phyloP scores from a whole-genome alignment of 1,140 invertebrate species.

The Drosophila chauvacae region DNA sequence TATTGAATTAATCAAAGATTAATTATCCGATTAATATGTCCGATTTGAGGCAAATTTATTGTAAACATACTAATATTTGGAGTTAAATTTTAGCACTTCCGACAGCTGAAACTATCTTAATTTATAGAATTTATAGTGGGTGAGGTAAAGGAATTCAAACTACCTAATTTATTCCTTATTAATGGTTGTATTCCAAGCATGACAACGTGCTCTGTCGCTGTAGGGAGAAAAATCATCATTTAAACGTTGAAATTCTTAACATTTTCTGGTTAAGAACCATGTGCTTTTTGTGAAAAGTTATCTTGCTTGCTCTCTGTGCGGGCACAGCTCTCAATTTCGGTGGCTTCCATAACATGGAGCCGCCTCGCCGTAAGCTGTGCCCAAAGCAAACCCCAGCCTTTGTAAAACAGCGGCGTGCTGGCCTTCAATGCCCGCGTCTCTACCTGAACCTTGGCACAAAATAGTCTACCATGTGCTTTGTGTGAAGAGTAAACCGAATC shows the following conservation, averaged over 20 bases:
- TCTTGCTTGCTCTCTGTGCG: too few species aligned
- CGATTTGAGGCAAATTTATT: not conserved
- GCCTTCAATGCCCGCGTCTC: slow-evolving; percentile 50
- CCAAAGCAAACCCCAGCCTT: slow-evolving; percentile 35
- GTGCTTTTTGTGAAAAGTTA: not conserved
- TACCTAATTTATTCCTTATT: too few species aligned
- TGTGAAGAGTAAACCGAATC: slow-evolving; percentile 13
- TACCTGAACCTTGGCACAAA: slow-evolving; percentile 52
- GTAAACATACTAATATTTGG: not conserved
- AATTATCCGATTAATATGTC: not conserved
- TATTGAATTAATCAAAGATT: not conserved
- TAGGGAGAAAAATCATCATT: not conserved
- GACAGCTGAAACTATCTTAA: not conserved
- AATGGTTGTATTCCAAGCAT: not conserved
- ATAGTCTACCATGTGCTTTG: not conserved
- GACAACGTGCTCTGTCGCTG: too few species aligned
- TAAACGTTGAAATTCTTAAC: too few species aligned
- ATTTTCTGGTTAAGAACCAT: not conserved
- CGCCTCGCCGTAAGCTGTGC: slow-evolving; percentile 22
- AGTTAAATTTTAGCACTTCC: not conserved
- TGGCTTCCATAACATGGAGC: not conserved
- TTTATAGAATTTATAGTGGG: not conserved
- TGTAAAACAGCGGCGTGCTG: slow-evolving; percentile 56
- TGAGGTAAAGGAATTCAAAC: not conserved
- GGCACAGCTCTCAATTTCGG: slow-evolving; percentile 16